phyloP scores from a whole-genome alignment of 2,888 invertebrate genomes.

The Acanthosoma haemorrhoidale region DNA sequence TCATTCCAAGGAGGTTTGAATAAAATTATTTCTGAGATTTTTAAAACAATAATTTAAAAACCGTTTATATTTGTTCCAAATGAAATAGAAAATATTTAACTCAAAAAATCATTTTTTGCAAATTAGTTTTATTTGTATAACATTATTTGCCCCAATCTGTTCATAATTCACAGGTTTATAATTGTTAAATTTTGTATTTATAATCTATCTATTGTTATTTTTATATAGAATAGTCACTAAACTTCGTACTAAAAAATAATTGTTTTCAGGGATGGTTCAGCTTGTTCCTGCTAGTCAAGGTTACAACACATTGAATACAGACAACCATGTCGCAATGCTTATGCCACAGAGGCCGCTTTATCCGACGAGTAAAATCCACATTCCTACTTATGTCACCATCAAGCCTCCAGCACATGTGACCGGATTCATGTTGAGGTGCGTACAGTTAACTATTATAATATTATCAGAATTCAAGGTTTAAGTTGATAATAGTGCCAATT shows the following conservation, averaged over 20 bases:
- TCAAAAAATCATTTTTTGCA: too few species aligned
- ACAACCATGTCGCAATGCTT: slow-evolving; percentile 76
- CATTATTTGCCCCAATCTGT: too few species aligned
- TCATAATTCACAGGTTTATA: neutral
- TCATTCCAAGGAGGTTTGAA: too few species aligned
- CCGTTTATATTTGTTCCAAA: too few species aligned
- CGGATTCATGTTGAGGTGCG: slow-evolving; percentile 80
- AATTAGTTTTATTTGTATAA: too few species aligned
- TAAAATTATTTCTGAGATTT: too few species aligned
- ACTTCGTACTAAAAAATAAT: neutral
- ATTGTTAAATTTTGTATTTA: neutral
- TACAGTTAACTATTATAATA: neutral
- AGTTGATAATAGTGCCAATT: too few species aligned
- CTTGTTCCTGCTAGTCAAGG: slow-evolving; percentile 71
- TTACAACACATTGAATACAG: slow-evolving; percentile 77
- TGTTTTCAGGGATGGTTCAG: slow-evolving; percentile 34
- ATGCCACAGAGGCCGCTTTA: slow-evolving; percentile 84
- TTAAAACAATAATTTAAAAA: too few species aligned
- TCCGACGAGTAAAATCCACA: slow-evolving; percentile 81
- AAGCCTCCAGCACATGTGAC: slow-evolving; percentile 56
- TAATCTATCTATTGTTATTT: neutral
- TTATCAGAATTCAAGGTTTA: too few species aligned
- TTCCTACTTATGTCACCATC: slow-evolving; percentile 80
- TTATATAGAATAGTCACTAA: neutral
- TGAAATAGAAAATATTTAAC: too few species aligned